Conservation (phyloP, 2,888 invertebrate genomes). For the Archaeoteleia sp. region DNA sequence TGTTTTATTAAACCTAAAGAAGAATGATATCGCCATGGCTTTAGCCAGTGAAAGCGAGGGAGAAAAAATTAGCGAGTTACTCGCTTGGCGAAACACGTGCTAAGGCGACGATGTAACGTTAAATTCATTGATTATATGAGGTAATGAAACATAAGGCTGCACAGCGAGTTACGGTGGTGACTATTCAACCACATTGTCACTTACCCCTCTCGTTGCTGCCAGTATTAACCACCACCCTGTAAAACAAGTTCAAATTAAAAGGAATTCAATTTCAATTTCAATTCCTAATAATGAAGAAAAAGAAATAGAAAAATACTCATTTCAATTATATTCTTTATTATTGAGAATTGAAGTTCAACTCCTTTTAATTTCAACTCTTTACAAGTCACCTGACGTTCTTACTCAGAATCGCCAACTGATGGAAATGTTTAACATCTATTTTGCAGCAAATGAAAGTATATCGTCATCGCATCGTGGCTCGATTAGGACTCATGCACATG, state of each 20-base stretch:
- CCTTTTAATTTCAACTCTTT: too few relatives aligned
- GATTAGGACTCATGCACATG: constrained; percentile 99
- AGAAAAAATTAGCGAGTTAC: constrained; percentile 21
- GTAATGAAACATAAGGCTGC: constrained; percentile 47
- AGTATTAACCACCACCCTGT: too few relatives aligned
- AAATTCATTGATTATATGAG: constrained; percentile 46
- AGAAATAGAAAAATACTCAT: too few relatives aligned
- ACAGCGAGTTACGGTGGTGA: constrained; percentile 28
- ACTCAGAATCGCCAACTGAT: too few relatives aligned
- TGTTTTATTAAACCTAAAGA: constrained; percentile 6
- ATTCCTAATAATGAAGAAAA: too few relatives aligned
- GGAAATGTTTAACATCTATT: background rate
- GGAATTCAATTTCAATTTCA: too few relatives aligned
- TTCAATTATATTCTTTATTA: too few relatives aligned
- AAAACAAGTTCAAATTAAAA: too few relatives aligned
- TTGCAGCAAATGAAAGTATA: constrained; percentile 91
- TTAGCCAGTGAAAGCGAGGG: constrained; percentile 12
- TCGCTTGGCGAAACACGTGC: constrained; percentile 19
- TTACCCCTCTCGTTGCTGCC: too few relatives aligned
- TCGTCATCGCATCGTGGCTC: constrained; percentile 89
- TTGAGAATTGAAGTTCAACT: too few relatives aligned
- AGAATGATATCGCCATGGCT: background rate
- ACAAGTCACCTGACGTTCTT: too few relatives aligned
- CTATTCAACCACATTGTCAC: constrained; percentile 36
- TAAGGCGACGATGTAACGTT: constrained; percentile 18